Evolutionary conservation across 2,888 invertebrate genomes (phyloP).

Genomic region (Doris montereyensis): DNA sequence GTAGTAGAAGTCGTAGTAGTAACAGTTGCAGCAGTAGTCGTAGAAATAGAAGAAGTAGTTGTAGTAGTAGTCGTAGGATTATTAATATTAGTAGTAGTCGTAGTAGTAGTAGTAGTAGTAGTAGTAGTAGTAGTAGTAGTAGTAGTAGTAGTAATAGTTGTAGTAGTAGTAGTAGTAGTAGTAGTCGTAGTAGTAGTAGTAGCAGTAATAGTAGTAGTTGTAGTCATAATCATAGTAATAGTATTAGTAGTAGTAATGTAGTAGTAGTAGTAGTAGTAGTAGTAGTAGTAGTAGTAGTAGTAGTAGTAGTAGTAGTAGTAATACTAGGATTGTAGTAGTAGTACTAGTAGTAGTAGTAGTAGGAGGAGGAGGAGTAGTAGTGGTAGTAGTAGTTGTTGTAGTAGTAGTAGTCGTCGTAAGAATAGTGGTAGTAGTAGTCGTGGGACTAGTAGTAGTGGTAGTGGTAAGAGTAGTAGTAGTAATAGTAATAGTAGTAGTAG

Average conservation of each 20-base stretch:
- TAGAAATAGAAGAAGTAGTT: constrained; percentile 3
- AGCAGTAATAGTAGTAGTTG: constrained; percentile 25
- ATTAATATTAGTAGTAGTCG: constrained; percentile 6
- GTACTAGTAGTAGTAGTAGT: too few relatives aligned
- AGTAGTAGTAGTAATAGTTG: constrained; percentile 27
- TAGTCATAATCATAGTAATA: constrained; percentile 14
- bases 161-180: too few relatives aligned
- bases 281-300: constrained; percentile 86
- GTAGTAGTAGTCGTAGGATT: constrained; percentile 9
- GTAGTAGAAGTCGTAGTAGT: neutral
- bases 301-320: constrained; percentile 87
- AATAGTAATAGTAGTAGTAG: too few relatives aligned
- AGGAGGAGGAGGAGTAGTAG: too few relatives aligned
- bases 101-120: constrained; percentile 20
- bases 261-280: constrained; percentile 77
- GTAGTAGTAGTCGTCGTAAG: too few relatives aligned
- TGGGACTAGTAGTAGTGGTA: too few relatives aligned
- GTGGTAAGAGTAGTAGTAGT: too few relatives aligned
- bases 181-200: constrained; percentile 26
- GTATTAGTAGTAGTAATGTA: constrained; percentile 23
- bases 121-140: constrained; percentile 25
- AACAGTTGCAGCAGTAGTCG: neutral
- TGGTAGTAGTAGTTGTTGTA: too few relatives aligned
- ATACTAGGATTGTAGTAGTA: too few relatives aligned
- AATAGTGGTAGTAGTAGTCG: too few relatives aligned